Percentiles rank a stretch among this genome's conserved stretches.
phyloP scores from a whole-genome alignment of 2,797 vertebrate genomes.

The Jordanella pulchra region DNA sequence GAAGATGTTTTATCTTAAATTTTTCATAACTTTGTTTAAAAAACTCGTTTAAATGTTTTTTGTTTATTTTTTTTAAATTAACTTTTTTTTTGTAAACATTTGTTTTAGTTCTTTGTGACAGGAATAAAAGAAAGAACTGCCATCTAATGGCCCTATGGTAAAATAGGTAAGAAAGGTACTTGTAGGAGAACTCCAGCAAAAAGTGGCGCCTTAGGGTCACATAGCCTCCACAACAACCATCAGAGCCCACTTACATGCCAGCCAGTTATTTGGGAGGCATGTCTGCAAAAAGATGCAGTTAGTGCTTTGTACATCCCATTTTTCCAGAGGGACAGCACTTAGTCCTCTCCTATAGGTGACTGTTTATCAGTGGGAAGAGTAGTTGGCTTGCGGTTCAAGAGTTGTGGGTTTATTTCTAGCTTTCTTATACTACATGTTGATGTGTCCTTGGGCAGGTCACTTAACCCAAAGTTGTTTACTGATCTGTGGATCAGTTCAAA shows the following conservation, averaged over 20 bases:
- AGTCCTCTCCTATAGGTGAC: not conserved
- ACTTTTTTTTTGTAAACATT: not conserved
- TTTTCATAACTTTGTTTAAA: no score
- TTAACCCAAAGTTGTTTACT: no score
- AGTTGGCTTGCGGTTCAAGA: no score
- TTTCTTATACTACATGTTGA: no score
- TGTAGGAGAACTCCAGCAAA: not conserved
- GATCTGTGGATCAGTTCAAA: no score
- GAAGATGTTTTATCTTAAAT: no score
- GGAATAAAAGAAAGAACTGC: not conserved
- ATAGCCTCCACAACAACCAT: not conserved
- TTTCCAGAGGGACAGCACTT: not conserved
- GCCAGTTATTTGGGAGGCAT: not conserved
- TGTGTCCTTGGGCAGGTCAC: no score
- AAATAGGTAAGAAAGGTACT: not conserved
- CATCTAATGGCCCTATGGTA: not conserved
- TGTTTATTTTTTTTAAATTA: no score
- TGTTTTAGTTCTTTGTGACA: not conserved
- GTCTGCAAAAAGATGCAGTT: not conserved
- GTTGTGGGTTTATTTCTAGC: no score
- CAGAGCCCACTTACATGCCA: constrained; percentile 2
- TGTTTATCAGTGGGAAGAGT: no score
- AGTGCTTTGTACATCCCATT: not conserved
- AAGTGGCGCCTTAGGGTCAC: not conserved
- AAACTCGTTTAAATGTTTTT: no score